Conservation (phyloP, 2,888 invertebrate genomes). For the Romanomermis culicivorax region DNA sequence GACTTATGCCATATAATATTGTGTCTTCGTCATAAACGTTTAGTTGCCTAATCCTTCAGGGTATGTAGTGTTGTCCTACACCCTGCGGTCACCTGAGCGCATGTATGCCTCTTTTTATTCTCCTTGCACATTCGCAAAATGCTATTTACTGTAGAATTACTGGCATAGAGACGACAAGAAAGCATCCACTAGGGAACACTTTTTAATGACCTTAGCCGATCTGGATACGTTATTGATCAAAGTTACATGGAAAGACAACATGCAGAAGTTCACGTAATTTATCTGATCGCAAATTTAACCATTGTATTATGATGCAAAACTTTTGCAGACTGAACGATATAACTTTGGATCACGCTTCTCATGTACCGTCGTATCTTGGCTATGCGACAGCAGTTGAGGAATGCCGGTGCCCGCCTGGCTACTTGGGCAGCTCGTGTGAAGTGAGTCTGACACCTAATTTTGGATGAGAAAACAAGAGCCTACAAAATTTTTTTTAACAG, state of each 20-base stretch:
- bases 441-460: slow-evolving; percentile 19
- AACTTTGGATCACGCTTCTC: neutral
- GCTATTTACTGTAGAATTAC: slow-evolving; percentile 6
- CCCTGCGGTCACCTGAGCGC: too few species aligned
- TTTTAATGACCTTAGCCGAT: slow-evolving; percentile 69
- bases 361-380: neutral
- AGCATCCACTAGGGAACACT: slow-evolving; percentile 52
- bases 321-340: neutral
- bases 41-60: too few species aligned
- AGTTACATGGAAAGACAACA: slow-evolving; percentile 33
- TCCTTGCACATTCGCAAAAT: neutral
- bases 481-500: too few species aligned
- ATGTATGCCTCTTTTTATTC: neutral
- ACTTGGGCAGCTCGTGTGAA: slow-evolving; percentile 37
- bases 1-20: neutral
- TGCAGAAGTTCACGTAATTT: neutral
- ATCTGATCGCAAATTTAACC: neutral
- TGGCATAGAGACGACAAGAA: slow-evolving; percentile 51
- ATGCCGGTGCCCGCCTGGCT: slow-evolving; percentile 37
- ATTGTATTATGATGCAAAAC: neutral
- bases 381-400: slow-evolving; percentile 41
- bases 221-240: slow-evolving; percentile 61
- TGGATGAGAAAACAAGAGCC: too few species aligned
- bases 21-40: too few species aligned
- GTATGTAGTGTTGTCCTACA: too few species aligned